These are phyloP conservation scores for Cariama cristata DNA, from an alignment of 2,113 vertebrate genomes.

Conservation along the genomic window DNA sequence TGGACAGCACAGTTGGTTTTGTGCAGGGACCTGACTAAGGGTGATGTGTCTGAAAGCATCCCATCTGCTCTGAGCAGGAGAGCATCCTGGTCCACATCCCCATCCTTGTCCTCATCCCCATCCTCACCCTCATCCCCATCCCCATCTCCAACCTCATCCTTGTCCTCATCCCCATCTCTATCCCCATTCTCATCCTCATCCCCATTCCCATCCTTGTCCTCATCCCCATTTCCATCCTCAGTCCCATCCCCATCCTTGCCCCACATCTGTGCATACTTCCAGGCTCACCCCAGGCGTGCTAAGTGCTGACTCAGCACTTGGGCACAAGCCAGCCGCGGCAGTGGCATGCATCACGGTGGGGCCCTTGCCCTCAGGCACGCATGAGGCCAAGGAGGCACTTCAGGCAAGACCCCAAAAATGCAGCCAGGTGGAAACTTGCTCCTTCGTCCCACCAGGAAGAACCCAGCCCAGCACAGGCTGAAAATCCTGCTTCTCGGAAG, in stretches of 20 bases:
- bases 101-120: neutral
- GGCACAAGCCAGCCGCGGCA: neutral
- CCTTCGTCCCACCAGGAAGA: neutral
- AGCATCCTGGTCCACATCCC: no score
- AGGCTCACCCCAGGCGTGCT: neutral
- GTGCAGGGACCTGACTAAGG: neutral
- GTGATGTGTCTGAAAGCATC: neutral
- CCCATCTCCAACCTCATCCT: no score
- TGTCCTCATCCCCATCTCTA: neutral
- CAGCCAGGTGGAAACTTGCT: fast-evolving
- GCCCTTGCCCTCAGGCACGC: neutral
- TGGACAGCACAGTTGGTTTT: neutral
- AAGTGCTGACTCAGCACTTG: neutral
- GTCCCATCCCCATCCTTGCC: neutral
- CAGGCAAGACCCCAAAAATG: neutral
- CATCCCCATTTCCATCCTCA: neutral
- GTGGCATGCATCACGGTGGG: fast-evolving
- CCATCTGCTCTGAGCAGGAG: neutral
- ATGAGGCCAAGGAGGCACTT: neutral
- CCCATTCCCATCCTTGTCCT: neutral
- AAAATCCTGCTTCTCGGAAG: neutral
- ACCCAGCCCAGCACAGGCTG: fast-evolving
- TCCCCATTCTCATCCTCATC: neutral
- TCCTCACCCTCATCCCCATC: neutral
- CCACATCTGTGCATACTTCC: fast-evolving